Evolutionary conservation across 2,113 vertebrate species (phyloP).

Genomic region (Leucopsar rothschildi): DNA sequence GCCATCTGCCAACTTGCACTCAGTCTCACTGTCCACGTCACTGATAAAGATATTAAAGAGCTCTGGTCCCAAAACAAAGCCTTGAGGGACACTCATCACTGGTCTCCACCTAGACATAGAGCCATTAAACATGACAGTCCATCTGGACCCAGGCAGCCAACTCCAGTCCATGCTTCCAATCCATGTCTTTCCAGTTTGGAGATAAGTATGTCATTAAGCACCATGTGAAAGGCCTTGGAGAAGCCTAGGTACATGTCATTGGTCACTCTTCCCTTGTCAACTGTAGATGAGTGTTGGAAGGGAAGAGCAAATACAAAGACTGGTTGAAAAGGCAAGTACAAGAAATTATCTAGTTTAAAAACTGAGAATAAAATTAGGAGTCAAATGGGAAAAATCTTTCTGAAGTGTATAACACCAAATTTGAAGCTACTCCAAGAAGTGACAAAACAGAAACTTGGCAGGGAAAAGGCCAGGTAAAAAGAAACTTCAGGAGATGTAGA

Average conservation of each 20-base stretch:
- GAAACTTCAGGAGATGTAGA: neutral
- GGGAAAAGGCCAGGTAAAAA: neutral
- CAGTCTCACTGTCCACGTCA: neutral
- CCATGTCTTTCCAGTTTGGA: neutral
- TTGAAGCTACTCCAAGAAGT: neutral
- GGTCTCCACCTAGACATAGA: neutral
- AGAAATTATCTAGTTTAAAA: neutral
- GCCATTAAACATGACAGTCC: fast-evolving
- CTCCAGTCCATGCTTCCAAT: neutral
- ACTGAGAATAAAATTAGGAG: neutral
- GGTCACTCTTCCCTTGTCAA: neutral
- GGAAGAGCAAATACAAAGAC: neutral
- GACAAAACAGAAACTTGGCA: neutral
- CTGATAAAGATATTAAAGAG: neutral
- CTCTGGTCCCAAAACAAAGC: neutral
- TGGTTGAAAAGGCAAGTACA: neutral
- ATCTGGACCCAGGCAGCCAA: neutral
- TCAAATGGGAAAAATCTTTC: neutral
- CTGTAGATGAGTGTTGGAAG: fast-evolving
- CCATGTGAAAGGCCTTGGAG: neutral
- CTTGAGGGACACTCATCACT: neutral
- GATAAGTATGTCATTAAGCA: no score
- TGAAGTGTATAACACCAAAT: neutral
- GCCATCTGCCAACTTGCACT: neutral
- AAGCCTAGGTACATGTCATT: neutral